Conservation (phyloP, 2,797 vertebrate genomes). For the Sarcophilus harrisii region DNA sequence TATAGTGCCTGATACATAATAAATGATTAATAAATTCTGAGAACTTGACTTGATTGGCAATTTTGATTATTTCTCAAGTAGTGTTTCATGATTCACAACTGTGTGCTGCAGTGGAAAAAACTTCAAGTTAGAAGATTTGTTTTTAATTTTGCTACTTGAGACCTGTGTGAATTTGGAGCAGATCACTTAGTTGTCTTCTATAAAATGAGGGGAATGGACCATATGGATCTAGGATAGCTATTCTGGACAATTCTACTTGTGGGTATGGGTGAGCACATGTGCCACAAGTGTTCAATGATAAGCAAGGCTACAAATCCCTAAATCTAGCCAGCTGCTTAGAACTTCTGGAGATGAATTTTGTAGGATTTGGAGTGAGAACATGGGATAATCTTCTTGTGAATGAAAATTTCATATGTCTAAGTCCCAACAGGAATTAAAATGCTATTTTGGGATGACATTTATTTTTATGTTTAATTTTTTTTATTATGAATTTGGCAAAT, state of each 20-base stretch:
- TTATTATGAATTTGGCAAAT: not conserved
- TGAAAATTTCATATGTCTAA: not conserved
- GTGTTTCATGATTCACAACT: not conserved
- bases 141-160: not conserved
- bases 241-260: not conserved
- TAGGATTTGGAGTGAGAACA: not conserved
- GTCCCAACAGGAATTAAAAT: not conserved
- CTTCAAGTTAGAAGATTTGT: not conserved
- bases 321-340: not conserved
- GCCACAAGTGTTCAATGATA: not conserved
- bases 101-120: not conserved
- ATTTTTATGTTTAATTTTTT: not conserved
- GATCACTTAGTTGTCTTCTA: not conserved
- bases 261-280: not conserved
- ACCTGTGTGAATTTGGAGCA: not conserved
- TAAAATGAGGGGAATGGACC: not conserved
- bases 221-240: not conserved
- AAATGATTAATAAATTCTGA: not conserved
- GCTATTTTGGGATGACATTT: fast-evolving
- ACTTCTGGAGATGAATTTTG: not conserved
- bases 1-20: not conserved
- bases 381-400: not conserved
- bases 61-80: not conserved
- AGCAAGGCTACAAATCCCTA: not conserved
- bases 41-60: not conserved